Base-by-base conservation (phyloP, 2,888 invertebrate species). In the Drosophila pseudotakahashii region DNA sequence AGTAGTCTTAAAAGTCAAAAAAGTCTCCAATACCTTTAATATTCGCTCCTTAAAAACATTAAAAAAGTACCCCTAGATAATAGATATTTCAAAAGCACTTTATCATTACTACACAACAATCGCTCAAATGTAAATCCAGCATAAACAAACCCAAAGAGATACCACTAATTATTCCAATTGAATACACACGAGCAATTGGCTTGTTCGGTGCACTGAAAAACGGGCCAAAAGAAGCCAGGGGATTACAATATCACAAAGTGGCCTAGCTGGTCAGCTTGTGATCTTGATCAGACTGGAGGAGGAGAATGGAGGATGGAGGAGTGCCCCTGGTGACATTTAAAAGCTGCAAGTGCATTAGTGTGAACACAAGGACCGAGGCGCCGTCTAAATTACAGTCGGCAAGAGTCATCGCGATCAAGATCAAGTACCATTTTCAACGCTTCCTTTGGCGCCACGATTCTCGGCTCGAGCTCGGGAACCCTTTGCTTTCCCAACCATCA, bases 311-410 rank as follows among this genome's bases (percentile, higher is more conserved):
- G n/a, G 11, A 47, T 13, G 32, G 34, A n/a, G 44, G 67, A 66
- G 66, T 66, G 67, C 54, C 59, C 62, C 53, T 77, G 78, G 82
- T 81, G 85, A 87, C 88, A 87, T 81, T 82, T 78, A 80, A 86
- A 84, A 81, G 88, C 85, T 81, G 85, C 89, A 81, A 88, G 81
- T 86, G 87, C 90, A 89, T 88, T 89, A 89, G 88, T 81, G 88
- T 78, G 86, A 89, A 85, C 34, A 89, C 90, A 91, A 78, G 89
- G 81, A 77, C 81, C 73, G 79, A 89, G 91, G 90, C 91, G 91
- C 90, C 91, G 89, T 89, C 90, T 91, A 88, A 90, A 90, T 89
- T 90, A 89, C 89, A 70, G 64, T 51, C 44, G 32, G 14, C 11
- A 10, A 23, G 39, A 70, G 44, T 57, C 77, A 80, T 79, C 87